A percentile compares a stretch with the other conserved stretches of the same genome.
Conservation (phyloP, 2,888 invertebrate genomes). For the Eledona agricola region DNA sequence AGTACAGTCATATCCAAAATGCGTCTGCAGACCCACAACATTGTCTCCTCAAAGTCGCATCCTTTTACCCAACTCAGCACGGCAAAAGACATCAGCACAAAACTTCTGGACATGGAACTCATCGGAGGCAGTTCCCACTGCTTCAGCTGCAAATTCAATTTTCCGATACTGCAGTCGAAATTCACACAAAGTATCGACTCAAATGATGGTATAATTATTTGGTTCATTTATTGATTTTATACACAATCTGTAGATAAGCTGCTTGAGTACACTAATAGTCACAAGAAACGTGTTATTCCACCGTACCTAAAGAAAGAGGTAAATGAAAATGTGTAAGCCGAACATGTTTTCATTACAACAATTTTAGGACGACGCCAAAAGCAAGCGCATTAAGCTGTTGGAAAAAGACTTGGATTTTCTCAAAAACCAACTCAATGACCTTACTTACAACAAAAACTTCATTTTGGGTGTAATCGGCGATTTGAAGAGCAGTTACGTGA, state of each 20-base stretch:
- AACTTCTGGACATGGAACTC: background rate
- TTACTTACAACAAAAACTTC: background rate
- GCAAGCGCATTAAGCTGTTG: too few species aligned
- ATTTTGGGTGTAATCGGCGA: background rate
- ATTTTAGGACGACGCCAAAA: too few species aligned
- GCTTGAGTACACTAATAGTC: too few species aligned
- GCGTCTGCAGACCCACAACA: background rate
- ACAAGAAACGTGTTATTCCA: background rate
- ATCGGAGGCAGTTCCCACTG: background rate
- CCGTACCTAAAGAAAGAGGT: background rate
- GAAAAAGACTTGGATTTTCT: background rate
- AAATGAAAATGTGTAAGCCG: constrained; percentile 1
- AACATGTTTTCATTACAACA: too few species aligned
- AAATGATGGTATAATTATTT: too few species aligned
- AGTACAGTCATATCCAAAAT: background rate
- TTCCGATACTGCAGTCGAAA: background rate
- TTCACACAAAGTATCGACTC: background rate
- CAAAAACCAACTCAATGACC: background rate
- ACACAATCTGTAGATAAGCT: too few species aligned
- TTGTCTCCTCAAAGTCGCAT: background rate
- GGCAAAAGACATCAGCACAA: too few species aligned
- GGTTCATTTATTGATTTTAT: too few species aligned
- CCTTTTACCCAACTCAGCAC: constrained; percentile 2
- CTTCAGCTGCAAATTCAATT: constrained; percentile 1
- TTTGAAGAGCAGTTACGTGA: background rate